These are phyloP conservation scores for Athene noctua DNA, from an alignment of 2,113 vertebrate species.

Conservation along the genomic window DNA sequence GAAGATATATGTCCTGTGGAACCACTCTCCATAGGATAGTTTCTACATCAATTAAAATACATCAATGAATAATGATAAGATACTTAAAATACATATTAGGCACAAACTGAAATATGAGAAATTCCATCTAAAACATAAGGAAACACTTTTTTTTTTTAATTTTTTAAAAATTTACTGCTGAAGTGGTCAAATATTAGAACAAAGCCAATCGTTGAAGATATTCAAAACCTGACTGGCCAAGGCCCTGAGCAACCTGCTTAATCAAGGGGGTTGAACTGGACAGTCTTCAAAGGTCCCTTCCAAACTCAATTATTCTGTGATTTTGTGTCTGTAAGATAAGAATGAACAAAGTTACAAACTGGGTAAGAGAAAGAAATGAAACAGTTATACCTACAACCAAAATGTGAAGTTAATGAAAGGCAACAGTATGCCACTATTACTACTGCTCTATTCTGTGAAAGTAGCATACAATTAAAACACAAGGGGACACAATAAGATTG, in stretches of 20 bases:
- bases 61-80: neutral
- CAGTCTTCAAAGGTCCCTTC: neutral
- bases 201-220: neutral
- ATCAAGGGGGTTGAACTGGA: fast-evolving
- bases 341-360: neutral
- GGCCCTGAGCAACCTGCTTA: neutral
- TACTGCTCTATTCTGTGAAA: neutral
- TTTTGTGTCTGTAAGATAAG: neutral
- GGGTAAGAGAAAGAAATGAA: neutral
- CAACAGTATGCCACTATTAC: neutral
- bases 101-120: neutral
- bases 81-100: neutral
- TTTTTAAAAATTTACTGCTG: neutral
- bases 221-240: neutral
- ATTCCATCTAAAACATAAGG: neutral
- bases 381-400: neutral
- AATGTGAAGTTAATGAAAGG: neutral
- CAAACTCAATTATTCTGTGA: neutral
- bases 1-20: neutral
- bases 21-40: neutral
- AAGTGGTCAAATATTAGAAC: neutral
- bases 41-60: neutral
- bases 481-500: neutral
- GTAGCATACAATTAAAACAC: neutral
- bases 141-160: neutral